phyloP scores from a whole-genome alignment of 1,140 invertebrate species.

The Nebria ingens region DNA sequence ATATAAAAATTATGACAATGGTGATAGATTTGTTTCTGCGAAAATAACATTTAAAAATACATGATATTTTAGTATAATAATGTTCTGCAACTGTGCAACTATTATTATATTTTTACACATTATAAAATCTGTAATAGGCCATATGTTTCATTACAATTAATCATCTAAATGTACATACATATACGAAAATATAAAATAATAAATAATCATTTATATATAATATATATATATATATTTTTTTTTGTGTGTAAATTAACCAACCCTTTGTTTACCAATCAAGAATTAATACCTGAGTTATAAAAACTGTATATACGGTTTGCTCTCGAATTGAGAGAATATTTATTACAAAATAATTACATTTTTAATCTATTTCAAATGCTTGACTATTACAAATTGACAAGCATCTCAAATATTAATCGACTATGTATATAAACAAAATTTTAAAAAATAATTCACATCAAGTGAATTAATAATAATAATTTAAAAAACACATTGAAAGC shows the following conservation, averaged over 20 bases:
- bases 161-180: background rate
- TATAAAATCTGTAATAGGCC: background rate
- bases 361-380: too few relatives aligned
- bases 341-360: background rate
- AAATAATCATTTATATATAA: background rate
- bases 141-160: background rate
- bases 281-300: background rate
- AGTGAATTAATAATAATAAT: too few relatives aligned
- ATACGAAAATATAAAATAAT: background rate
- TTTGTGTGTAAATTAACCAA: background rate
- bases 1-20: too few relatives aligned
- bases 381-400: too few relatives aligned
- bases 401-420: too few relatives aligned
- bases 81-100: too few relatives aligned
- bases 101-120: slow-evolving; percentile 1
- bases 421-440: too few relatives aligned
- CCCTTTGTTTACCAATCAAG: background rate
- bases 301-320: background rate
- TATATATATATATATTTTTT: background rate
- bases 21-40: too few relatives aligned
- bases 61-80: too few relatives aligned
- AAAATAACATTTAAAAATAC: too few relatives aligned
- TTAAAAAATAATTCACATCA: too few relatives aligned
- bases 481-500: too few relatives aligned
- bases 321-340: background rate